These are phyloP conservation scores for Phymanthus crucifer DNA, from an alignment of 92 coral and sea anemone species.

Conservation along the genomic window DNA sequence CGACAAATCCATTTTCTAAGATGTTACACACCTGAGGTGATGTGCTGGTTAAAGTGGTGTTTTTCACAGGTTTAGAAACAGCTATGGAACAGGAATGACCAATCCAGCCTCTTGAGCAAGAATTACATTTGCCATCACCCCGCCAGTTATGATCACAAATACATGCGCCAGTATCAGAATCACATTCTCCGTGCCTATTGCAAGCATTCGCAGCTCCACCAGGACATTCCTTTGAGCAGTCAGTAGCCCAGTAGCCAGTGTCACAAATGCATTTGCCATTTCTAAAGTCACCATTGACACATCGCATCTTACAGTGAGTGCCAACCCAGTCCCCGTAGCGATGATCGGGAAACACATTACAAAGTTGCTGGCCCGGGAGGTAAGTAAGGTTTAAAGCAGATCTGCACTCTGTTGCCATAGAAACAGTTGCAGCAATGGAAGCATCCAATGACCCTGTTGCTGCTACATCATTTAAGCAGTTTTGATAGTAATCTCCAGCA, in stretches of 20 bases:
- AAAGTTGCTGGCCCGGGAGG: slow-evolving; percentile 81
- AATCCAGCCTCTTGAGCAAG: slow-evolving; percentile 82
- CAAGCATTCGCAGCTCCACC: slow-evolving; percentile 95
- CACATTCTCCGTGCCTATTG: slow-evolving; percentile 80
- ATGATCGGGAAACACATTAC: slow-evolving; percentile 71
- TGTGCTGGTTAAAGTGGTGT: slow-evolving; percentile 49
- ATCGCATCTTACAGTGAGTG: slow-evolving; percentile 58
- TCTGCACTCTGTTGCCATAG: slow-evolving; percentile 84
- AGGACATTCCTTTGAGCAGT: slow-evolving; percentile 81
- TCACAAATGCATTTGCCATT: slow-evolving; percentile 74
- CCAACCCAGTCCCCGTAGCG: slow-evolving; percentile 89
- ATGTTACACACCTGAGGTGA: slow-evolving; percentile 56
- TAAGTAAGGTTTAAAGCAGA: slow-evolving; percentile 72
- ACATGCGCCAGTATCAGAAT: slow-evolving; percentile 70
- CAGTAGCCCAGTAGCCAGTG: slow-evolving; percentile 87
- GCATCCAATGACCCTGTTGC: slow-evolving; percentile 61
- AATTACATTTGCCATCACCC: slow-evolving; percentile 68
- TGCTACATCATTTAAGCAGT: slow-evolving; percentile 77
- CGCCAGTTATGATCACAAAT: slow-evolving; percentile 79
- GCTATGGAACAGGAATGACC: slow-evolving; percentile 72
- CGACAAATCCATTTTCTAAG: slow-evolving; percentile 73
- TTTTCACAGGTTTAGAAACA: slow-evolving; percentile 56
- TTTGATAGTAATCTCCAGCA: slow-evolving; percentile 73
- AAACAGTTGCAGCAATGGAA: slow-evolving; percentile 62
- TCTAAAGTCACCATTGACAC: slow-evolving; percentile 65